phyloP scores from a whole-genome alignment of 2,888 invertebrate species.

The Nowickia ferox region DNA sequence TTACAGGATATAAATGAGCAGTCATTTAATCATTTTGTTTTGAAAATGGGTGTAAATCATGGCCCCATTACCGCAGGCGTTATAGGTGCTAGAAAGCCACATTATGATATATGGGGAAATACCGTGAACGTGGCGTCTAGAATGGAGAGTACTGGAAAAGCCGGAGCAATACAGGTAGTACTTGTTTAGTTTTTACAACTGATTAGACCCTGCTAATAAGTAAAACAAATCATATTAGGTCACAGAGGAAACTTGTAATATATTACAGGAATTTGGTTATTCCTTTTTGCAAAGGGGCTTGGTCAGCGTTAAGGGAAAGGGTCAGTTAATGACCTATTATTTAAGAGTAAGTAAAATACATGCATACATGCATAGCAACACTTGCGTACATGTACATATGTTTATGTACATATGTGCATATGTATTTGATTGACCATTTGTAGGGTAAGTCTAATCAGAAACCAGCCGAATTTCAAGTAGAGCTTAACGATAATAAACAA shows the following conservation, averaged over 20 bases:
- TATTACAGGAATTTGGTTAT: constrained; percentile 94
- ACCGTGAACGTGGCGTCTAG: constrained; percentile 98
- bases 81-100: constrained; percentile 96
- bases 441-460: constrained; percentile 76
- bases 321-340: constrained; percentile 97
- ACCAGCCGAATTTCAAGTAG: constrained; percentile 58
- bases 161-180: constrained; percentile 95
- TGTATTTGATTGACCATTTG: background rate
- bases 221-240: constrained; percentile 86
- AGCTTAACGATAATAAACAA: constrained; percentile 56
- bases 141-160: constrained; percentile 99
- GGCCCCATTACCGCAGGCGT: constrained; percentile 98
- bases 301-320: constrained; percentile 98
- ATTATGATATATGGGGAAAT: constrained; percentile 98
- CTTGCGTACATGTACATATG: background rate
- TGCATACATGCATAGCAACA: no score
- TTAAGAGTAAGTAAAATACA: constrained; percentile 86
- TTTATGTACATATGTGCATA: background rate
- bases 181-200: background rate
- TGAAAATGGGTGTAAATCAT: constrained; percentile 97
- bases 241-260: constrained; percentile 96
- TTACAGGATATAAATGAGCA: constrained; percentile 96
- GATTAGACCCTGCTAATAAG: background rate
- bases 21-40: constrained; percentile 96
- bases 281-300: constrained; percentile 96